phyloP scores from a whole-genome alignment of 1,140 invertebrate genomes.

The Asbolus verrucosus region DNA sequence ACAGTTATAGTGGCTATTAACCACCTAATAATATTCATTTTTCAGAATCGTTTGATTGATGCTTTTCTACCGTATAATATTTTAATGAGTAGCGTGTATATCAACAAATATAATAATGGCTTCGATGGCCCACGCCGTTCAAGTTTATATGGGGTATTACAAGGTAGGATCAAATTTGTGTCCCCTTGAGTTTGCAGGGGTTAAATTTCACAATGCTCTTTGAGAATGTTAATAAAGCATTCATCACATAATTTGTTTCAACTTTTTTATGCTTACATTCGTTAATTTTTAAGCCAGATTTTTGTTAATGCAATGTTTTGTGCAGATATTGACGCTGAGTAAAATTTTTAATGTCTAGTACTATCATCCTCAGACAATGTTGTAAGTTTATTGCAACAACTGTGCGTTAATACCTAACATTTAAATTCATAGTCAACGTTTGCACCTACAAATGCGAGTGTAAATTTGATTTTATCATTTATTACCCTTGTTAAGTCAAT shows the following conservation, averaged over 20 bases:
- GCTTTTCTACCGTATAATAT: not conserved
- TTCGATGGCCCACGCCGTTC: conserved; percentile 39
- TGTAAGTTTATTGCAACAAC: conserved; percentile 42
- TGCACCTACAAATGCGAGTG: conserved; percentile 39
- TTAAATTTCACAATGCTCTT: no score
- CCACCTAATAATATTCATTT: conserved; percentile 2
- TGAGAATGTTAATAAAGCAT: no score
- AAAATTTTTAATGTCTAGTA: conserved; percentile 2
- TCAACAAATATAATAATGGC: not conserved
- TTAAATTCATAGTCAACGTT: conserved; percentile 39
- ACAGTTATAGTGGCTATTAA: conserved; percentile 3
- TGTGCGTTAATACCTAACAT: conserved; percentile 33
- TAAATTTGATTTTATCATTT: conserved; percentile 51
- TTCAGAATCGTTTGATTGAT: conserved; percentile 11
- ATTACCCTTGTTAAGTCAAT: conserved; percentile 50
- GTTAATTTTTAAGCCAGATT: no score
- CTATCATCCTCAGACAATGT: conserved; percentile 30
- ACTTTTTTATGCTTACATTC: not conserved
- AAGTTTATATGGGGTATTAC: conserved; percentile 39
- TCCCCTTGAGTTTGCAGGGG: conserved; percentile 37
- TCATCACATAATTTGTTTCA: not conserved
- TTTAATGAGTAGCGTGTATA: conserved; percentile 34
- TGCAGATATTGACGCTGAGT: no score
- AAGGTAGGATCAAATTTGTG: conserved; percentile 12
- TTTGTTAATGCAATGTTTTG: no score